These are phyloP conservation scores for Caenorhabditis doughertyi DNA, from an alignment of 2,888 invertebrate genomes.

Conservation along the genomic window DNA sequence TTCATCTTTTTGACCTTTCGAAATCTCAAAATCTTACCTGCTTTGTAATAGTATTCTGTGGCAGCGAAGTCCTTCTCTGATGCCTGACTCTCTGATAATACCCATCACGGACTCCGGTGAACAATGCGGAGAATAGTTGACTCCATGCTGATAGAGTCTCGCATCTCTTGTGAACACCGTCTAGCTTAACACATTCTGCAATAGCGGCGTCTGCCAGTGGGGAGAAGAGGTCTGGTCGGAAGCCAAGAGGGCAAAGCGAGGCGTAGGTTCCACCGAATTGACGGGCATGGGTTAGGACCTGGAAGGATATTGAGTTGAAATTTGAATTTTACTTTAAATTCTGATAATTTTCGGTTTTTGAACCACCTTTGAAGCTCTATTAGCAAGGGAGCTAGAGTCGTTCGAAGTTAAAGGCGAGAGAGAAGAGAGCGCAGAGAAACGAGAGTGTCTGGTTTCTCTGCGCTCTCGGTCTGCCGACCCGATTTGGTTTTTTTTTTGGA, in stretches of 20 bases:
- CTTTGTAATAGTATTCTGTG: conserved; percentile 75
- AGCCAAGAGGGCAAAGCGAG: conserved; percentile 77
- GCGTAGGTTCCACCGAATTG: conserved; percentile 78
- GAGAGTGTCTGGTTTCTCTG: background rate
- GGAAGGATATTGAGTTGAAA: background rate
- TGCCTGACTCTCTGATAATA: conserved; percentile 77
- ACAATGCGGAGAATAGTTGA: conserved; percentile 80
- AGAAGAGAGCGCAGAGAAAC: too few relatives aligned
- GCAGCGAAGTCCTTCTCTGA: conserved; percentile 78
- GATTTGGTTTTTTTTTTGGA: too few relatives aligned
- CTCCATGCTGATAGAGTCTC: conserved; percentile 82
- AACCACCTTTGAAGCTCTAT: background rate
- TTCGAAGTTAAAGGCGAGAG: background rate
- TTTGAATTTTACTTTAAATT: too few relatives aligned
- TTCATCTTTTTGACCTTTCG: background rate
- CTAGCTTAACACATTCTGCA: conserved; percentile 81
- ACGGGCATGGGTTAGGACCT: conserved; percentile 71
- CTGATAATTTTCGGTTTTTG: background rate
- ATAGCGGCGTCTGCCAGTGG: conserved; percentile 81
- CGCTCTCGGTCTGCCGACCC: background rate
- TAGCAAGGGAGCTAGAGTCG: background rate
- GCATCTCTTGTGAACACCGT: conserved; percentile 81
- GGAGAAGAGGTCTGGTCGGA: conserved; percentile 82
- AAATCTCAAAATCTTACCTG: conserved; percentile 46
- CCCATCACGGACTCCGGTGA: conserved; percentile 80